Evolutionary conservation across 2,888 invertebrate species (phyloP).

Genomic region (Acanthoscelides obtectus): DNA sequence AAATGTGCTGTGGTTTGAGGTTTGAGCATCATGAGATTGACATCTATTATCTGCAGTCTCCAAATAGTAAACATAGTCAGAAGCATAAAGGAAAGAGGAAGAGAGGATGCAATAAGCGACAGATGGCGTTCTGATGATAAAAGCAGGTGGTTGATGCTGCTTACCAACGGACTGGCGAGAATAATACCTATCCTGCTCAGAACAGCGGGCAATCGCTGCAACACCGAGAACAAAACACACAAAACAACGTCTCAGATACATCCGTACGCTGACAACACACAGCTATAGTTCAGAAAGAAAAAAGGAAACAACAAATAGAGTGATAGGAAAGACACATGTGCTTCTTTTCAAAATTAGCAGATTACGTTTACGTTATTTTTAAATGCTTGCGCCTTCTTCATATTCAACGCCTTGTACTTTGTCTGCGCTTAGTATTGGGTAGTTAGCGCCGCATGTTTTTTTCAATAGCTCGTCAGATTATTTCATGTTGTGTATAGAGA

Average conservation of each 20-base stretch:
- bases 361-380: not conserved
- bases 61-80: not conserved
- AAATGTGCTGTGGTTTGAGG: no score
- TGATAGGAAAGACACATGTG: not conserved
- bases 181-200: constrained; percentile 94
- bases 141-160: constrained; percentile 43
- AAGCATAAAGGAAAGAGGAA: not conserved
- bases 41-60: not conserved
- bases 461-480: no score
- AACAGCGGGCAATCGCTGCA: constrained; percentile 93
- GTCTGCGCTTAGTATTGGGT: no score
- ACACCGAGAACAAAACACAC: constrained; percentile 58
- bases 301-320: not conserved
- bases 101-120: not conserved
- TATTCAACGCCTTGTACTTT: no score
- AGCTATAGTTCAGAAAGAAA: not conserved
- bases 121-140: constrained; percentile 23
- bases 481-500: no score
- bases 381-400: not conserved
- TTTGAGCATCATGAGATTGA: no score
- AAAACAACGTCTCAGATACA: constrained; percentile 36
- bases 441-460: no score
- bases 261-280: not conserved
- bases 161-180: constrained; percentile 95
- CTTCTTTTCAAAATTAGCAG: not conserved